A percentile compares a stretch with the other conserved stretches of the same genome.
These are phyloP conservation scores for Hippocampus barbouri DNA, from an alignment of 2,113 vertebrate species.

Conservation along the genomic window DNA sequence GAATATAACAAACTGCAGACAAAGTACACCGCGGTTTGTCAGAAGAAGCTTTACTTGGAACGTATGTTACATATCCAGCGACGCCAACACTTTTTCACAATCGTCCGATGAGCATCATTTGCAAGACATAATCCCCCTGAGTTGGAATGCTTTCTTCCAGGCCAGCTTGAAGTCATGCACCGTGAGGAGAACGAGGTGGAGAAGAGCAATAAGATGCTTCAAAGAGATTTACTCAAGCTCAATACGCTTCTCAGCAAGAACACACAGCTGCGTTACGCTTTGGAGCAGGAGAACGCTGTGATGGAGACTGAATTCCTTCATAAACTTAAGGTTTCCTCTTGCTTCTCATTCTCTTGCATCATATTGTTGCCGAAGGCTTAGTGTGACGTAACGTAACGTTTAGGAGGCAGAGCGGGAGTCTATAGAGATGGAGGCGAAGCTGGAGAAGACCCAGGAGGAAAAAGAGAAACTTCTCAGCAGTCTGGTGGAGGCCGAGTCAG, in stretches of 20 bases:
- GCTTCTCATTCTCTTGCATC: not conserved
- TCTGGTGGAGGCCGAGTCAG: conserved; percentile 88
- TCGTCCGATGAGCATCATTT: not conserved
- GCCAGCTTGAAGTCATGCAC: conserved; percentile 76
- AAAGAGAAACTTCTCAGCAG: conserved; percentile 75
- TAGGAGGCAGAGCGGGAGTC: conserved; percentile 81
- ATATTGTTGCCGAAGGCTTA: not conserved
- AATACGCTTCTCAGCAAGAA: conserved; percentile 73
- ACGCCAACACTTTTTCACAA: not conserved
- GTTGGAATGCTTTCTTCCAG: conserved; percentile 50
- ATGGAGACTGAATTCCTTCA: conserved; percentile 76
- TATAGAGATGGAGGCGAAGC: conserved; percentile 76
- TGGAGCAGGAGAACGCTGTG: conserved; percentile 70
- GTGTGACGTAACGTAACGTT: not conserved
- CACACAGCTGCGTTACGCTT: conserved; percentile 53
- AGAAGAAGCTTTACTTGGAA: conserved; percentile 80
- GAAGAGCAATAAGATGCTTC: conserved; percentile 71
- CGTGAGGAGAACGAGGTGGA: conserved; percentile 74
- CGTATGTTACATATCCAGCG: conserved; percentile 61
- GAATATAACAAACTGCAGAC: conserved; percentile 66
- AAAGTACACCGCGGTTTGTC: conserved; percentile 75
- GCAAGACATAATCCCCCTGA: not conserved
- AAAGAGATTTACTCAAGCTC: conserved; percentile 79
- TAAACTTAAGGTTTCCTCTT: conserved; percentile 74
- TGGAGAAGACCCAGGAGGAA: conserved; percentile 74